phyloP scores from a whole-genome alignment of 1,140 invertebrate genomes.

The Apis cerana region DNA sequence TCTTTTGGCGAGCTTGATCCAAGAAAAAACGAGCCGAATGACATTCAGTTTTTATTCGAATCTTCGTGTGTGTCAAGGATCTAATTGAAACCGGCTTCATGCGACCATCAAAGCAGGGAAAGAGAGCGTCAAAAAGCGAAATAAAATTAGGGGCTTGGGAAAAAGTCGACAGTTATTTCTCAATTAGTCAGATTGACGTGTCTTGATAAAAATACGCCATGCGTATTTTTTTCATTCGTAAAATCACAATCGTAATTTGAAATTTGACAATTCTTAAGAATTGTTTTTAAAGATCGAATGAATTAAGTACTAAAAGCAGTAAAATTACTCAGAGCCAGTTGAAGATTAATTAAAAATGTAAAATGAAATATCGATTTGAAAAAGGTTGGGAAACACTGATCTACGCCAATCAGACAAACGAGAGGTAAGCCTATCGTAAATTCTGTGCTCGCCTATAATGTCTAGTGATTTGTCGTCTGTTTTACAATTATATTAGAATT shows the following conservation, averaged over 20 bases:
- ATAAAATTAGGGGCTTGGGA: slow-evolving; percentile 5
- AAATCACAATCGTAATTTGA: too few relatives aligned
- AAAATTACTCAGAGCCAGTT: too few relatives aligned
- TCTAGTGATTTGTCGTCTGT: slow-evolving; percentile 44
- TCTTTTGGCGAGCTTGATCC: background rate
- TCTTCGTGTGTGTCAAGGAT: background rate
- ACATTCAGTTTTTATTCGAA: background rate
- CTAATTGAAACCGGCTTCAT: slow-evolving; percentile 17
- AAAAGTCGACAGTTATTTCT: slow-evolving; percentile 39
- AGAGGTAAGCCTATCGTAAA: slow-evolving; percentile 15
- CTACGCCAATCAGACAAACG: slow-evolving; percentile 15
- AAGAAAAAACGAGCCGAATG: background rate
- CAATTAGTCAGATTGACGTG: slow-evolving; percentile 16
- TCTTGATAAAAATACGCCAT: background rate
- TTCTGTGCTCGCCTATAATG: slow-evolving; percentile 6
- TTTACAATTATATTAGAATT: slow-evolving; percentile 49
- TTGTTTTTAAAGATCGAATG: too few relatives aligned
- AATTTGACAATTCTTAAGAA: too few relatives aligned
- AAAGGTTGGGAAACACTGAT: slow-evolving; percentile 6
- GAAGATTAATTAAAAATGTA: too few relatives aligned
- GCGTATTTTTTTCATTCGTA: too few relatives aligned
- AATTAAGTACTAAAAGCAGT: too few relatives aligned
- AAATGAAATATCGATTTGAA: background rate
- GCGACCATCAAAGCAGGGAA: background rate
- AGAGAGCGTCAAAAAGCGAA: slow-evolving; percentile 1